Evolutionary conservation across 2,888 invertebrate genomes (phyloP).

Genomic region (Aethes cnicana): DNA sequence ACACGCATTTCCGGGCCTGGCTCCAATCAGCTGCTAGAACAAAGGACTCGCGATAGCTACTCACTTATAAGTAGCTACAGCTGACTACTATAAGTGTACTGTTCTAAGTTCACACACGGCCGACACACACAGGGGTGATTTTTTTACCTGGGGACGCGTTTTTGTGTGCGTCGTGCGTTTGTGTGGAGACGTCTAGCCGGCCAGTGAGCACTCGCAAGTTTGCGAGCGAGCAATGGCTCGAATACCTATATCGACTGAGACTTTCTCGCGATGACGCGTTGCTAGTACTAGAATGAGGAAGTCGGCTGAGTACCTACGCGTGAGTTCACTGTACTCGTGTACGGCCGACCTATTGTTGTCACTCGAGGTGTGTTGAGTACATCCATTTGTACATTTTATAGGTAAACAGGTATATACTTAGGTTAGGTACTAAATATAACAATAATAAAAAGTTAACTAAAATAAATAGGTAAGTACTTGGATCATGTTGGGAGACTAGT

Average conservation of each 20-base stretch:
- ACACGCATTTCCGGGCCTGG: slow-evolving; percentile 82
- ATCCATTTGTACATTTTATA: neutral
- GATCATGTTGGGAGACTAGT: too few species aligned
- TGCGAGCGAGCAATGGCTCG: slow-evolving; percentile 64
- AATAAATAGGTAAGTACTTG: too few species aligned
- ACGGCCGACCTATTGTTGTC: slow-evolving; percentile 4
- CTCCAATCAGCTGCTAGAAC: slow-evolving; percentile 84
- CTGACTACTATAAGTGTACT: slow-evolving; percentile 62
- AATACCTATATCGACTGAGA: slow-evolving; percentile 62
- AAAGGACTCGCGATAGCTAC: slow-evolving; percentile 81
- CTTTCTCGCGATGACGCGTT: slow-evolving; percentile 40
- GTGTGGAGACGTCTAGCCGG: slow-evolving; percentile 67
- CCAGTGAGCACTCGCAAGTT: slow-evolving; percentile 66
- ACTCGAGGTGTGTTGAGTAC: neutral
- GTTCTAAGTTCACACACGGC: slow-evolving; percentile 60
- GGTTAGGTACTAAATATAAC: too few species aligned
- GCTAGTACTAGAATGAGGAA: slow-evolving; percentile 52
- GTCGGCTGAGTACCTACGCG: slow-evolving; percentile 39
- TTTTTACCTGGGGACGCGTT: slow-evolving; percentile 69
- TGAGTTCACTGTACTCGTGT: slow-evolving; percentile 35
- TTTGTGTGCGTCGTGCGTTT: slow-evolving; percentile 68
- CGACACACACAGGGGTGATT: slow-evolving; percentile 58
- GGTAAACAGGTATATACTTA: too few species aligned
- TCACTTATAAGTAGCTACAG: slow-evolving; percentile 77
- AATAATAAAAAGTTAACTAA: too few species aligned